Evolutionary conservation across 2,888 invertebrate genomes (phyloP).

Genomic region (Callyntrura sp.): DNA sequence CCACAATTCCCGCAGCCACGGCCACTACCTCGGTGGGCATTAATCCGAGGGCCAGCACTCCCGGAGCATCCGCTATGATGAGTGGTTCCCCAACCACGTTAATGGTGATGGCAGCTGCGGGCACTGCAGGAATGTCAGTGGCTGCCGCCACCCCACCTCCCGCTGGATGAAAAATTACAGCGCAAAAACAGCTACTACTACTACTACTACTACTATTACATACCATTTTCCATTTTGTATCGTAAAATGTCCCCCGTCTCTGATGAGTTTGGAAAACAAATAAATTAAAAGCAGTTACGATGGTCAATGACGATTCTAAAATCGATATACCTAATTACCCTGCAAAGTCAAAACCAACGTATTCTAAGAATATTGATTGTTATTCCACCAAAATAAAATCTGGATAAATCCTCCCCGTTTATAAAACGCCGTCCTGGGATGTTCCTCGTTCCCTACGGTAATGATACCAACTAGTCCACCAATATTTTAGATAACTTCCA

Average conservation of each 20-base stretch:
- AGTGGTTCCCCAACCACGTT: conserved; percentile 17
- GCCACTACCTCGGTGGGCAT: neutral
- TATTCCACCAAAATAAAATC: neutral
- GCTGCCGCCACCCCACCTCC: conserved; percentile 25
- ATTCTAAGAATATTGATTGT: neutral
- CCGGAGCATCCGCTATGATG: conserved; percentile 36
- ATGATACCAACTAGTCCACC: too few species aligned
- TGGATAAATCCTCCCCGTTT: neutral
- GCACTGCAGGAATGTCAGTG: conserved; percentile 3
- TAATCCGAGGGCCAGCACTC: too few species aligned
- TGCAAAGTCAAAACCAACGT: neutral
- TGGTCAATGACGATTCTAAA: neutral
- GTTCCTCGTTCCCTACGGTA: too few species aligned
- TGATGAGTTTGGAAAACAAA: too few species aligned
- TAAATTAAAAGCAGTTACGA: too few species aligned
- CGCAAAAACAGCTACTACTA: too few species aligned
- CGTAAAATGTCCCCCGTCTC: too few species aligned
- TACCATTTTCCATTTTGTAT: neutral
- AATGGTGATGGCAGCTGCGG: conserved; percentile 63
- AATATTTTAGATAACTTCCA: too few species aligned
- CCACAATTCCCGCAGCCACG: conserved; percentile 34
- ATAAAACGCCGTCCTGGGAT: too few species aligned
- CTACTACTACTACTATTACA: too few species aligned
- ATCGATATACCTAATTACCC: neutral
- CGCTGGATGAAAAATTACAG: neutral